Evolutionary conservation across 2,797 vertebrate species (phyloP), one percentile per base, ranked within the genome.

Genomic region (Aselliscus stoliczkanus): DNA sequence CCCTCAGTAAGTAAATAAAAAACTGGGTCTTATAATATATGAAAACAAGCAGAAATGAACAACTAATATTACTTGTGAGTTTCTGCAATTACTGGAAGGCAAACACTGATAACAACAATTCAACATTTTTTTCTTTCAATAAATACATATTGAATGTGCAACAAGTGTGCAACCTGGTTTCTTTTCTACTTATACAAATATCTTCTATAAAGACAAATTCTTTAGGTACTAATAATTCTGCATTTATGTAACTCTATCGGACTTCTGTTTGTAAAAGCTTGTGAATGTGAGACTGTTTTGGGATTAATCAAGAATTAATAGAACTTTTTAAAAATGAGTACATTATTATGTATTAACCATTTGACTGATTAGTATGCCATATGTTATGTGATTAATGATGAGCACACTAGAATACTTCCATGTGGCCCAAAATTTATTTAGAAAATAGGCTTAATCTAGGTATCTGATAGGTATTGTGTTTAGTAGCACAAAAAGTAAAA

Each of bases 31-130:
- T 91, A 52, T 88, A 86, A 84, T 64, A 37, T 54, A 70, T 89
- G 65, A 96, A 97, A 60, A 77, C 15, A 90, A 75, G 75, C 34
- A 90, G 54, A 97, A 96, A 93, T 25, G 90, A 93, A 95, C 88
- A 50, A 73, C 52, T 95, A 92, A 97, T 97, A 95, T 82, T 88
- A 90, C 67, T 92, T 80, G 42, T 50, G 58, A 73, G 31, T 77
- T 95, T 96, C 47, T 95, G 50, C 37, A 90, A 39, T 93, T 65
- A 79, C 14, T 89, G 77, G 95, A 96, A 52, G 29, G 27, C 23
- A 95, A 87, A 31, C 58, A 11, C 21, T 2, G 1, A 84, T 50
- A 81, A 56, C 67, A 90, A 88, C 88, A 96, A 94, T 54, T 89
- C 9, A 75, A 42, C 13, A 5, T 29, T 79, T 69, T 75, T 73